Evolutionary conservation across 2,888 invertebrate species (phyloP), one percentile per base, ranked within the genome.

Genomic region (Diadegma fenestrale): DNA sequence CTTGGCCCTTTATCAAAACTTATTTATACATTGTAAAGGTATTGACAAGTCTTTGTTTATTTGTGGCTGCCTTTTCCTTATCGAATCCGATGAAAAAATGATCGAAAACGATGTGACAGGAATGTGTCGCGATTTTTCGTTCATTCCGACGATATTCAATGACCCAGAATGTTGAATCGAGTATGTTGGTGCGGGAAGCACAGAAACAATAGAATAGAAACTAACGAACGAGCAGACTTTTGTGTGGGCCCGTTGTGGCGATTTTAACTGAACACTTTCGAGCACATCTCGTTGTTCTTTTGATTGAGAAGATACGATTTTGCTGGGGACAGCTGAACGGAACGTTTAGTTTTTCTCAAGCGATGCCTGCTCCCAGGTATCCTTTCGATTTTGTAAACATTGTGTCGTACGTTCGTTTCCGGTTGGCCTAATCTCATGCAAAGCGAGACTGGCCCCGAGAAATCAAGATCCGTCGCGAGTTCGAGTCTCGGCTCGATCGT

Each of bases 271-370:
- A 93, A 92, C 84, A 93, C 89, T 88, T 92, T 93, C 4, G 93
- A 92, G 92, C 97, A 98, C 96, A 97, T 97, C 92, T 97, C 96
- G 91, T 96, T 97, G 93, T 97, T 98, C 92, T 97, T 97, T 88
- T 95, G 95, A 92, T 97, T 97, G 58, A 98, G 95, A 26, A 96
- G 95, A 91, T 97, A 97, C 0, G 97, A 97, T 84, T 94, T 95
- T n/a, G 96, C 97, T 6, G 97, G 95, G 19, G 96, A 94, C 54
- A 94, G 94, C 69, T 94, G 93, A 51, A 94, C 95, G 82, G 94
- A 94, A 86, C 95, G 95, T 75, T 95, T 95, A 0, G 95, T 95
- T 87, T 95, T 95, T 82, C 95, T 94, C 84, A 96, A 92, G 85
- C 94, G 94, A 91, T 96, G 96, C 90, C 96, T 95, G 91, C 96